phyloP scores from a whole-genome alignment of 2,797 vertebrate species.

The Tapera naevia region DNA sequence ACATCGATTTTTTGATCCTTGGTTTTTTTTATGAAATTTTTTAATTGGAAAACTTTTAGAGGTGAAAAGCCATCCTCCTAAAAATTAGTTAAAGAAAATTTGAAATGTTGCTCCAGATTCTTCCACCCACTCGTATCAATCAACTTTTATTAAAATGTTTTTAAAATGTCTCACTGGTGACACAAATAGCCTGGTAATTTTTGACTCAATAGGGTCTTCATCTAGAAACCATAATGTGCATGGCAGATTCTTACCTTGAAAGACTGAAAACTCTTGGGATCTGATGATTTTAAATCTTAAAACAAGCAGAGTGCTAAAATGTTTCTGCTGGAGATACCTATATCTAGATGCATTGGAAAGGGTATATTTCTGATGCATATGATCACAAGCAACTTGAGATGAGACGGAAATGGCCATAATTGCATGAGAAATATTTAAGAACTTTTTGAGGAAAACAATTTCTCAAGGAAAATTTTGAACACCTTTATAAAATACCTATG shows the following conservation, averaged over 20 bases:
- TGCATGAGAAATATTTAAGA: not conserved
- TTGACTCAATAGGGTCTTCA: not conserved
- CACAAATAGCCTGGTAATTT: not conserved
- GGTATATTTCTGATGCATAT: not conserved
- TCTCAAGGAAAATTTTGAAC: constrained; percentile 6
- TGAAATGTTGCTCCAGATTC: not conserved
- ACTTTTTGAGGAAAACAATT: constrained; percentile 12
- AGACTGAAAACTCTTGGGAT: not conserved
- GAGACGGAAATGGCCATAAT: not conserved
- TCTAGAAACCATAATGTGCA: not conserved
- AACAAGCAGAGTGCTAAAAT: not conserved
- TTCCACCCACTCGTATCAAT: not conserved
- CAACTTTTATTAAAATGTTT: not conserved
- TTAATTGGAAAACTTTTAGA: not conserved
- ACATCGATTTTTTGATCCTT: not conserved
- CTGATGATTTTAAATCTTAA: not conserved
- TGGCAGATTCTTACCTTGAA: not conserved
- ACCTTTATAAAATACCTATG: not conserved
- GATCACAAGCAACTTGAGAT: not conserved
- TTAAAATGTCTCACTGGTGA: not conserved
- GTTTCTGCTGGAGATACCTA: not conserved
- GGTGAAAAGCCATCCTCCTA: not conserved
- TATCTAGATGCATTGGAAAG: not conserved
- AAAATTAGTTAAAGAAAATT: not conserved
- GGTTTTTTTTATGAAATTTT: not conserved